Base-by-base conservation (phyloP, 2,888 invertebrate species). In the Uloborus plumipes region DNA sequence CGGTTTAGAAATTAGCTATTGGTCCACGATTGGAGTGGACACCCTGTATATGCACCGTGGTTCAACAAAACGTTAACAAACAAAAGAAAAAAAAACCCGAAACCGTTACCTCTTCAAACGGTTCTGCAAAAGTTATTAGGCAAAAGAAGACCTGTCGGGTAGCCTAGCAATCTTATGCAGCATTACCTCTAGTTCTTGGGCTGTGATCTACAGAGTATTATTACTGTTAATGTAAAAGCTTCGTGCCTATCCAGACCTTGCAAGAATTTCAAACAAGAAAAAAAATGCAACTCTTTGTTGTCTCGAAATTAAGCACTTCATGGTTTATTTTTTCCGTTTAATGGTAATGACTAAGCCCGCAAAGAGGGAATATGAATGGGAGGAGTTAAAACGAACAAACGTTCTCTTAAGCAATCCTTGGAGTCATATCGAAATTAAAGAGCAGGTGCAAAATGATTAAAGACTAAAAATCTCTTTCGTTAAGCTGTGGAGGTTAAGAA, bases 361-460 rank as follows among this genome's bases (percentile, higher is more conserved):
- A 15, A 66, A 58, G 51, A 61, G 66, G 51, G 61, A 39, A 39
- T 39, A 39, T 39, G 39, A 39, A 39, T 39, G 39, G 39, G 39
- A 39, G 39, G 39, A 39, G 39, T 39, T 39, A 39, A 39, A 39
- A 26, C 16, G 65, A 18, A 59, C 16, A 66, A 39, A n/a, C 58
- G 47, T 11, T 65, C 53, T 67, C 22, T 67, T 61, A 18, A 39
- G 39, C 47, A 16, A 64, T 64, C 18, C 59, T 58, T 53, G 47
- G 51, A 64, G 69, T 53, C 22, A 47, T 22, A 51, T 66, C 22
- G 58, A 78, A 71, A 65, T 53, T 70, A 65, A 59, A 65, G 61
- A 50, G 66, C 72, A 79, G 78, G 78, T 79, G 66, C 61, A 72
- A 78, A 70, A 70, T 39, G 26, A 71, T 65, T 71, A 58, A 49